Base-by-base conservation (phyloP, 2,113 vertebrate genomes). In the Sinocyclocheilus anophthalmus region DNA sequence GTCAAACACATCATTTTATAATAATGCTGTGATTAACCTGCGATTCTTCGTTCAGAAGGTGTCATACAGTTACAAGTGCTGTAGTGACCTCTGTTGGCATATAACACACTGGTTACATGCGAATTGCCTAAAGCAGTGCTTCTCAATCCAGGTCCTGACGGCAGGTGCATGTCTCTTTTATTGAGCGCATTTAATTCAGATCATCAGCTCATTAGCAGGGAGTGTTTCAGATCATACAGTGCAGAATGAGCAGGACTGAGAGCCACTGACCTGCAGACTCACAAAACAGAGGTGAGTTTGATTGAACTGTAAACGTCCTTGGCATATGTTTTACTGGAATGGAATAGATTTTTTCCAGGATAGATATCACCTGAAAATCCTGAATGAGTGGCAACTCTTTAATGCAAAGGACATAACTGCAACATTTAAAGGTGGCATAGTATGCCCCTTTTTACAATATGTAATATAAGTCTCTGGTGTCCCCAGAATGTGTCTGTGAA, bases 71-170 rank as follows among this genome's bases (percentile, higher is more conserved):
- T 26, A 26, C 26, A 50, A 22, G 45, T 42, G 14, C 42, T 70
- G 53, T 42, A 85, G 20, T 88, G 90, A 89, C 90, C 83, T 85
- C 85, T 86, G 84, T 86, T 86, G 90, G 73, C 55, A 72, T 70
- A 72, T 81, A 24, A 67, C 67, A 73, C 76, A 78, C 42, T 2
- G 13, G 3, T 7, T 76, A 48, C 69, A 48, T 45, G 12, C 45
- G 50, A 55, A 26, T 4, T 11, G 76, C 76, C n/a, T 55, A 55
- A 18, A 77, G 45, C 48, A 9, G 39, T 50, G 45, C 18, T 76
- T 76, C 10, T 53, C n/a, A 10, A 53, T 30, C 30, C 5, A 13
- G 39, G 39, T 76, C 42, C 69, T 72, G 18, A 18, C 48, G 13
- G 48, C 48, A 39, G 0, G 33, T 18, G 14, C 37, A 22, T 9